Evolutionary conservation across 92 coral and sea anemone species (phyloP), one percentile per base, ranked within the genome.

Genomic region (Desmophyllum pertusum): DNA sequence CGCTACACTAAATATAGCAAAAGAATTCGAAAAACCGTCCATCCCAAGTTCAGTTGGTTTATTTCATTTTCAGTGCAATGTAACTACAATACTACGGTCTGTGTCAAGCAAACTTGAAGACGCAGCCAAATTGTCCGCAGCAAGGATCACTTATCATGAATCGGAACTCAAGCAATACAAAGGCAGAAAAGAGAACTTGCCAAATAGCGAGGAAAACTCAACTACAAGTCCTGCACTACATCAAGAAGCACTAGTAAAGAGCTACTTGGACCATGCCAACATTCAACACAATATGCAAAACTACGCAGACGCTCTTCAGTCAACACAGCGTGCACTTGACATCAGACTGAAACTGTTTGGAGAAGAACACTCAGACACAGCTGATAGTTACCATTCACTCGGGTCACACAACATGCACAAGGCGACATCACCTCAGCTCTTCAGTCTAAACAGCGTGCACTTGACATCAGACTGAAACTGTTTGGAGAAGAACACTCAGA

Each of bases 401-500:
- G 68, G 51, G 1, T 23, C 30, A 55, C 10, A 52, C 80, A 76
- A 0, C n/a, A 48, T 14, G 3, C 45, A 3, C 14, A n/a, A n/a
- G 57, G 38, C 45, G 17, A 71, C 55, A 15, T 25, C 37, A 6
- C 42, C 7, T 33, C 79, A 29, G 79, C 79, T 52, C 11, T 75
- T 9, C 18, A 75, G 10, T 75, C 66, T 14, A 11, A 1, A 17
- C 46, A 75, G 66, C 79, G 31, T 51, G 79, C 66, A 10, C 37
- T 50, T 35, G 79, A 51, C 14, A 75, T 51, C 15, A 39, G 36
- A 1, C 41, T 37, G 6, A 48, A 63, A 75, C 76, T 75, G 30
- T 75, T 48, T 75, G 74, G 83, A 37, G 82, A 64, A 52, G 65
- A 83, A 53, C 74, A 39, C 70, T 37, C 65, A 38, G 27, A 11